These are phyloP conservation scores for Philopotamus ludificatus DNA, from an alignment of 1,140 invertebrate genomes.

Conservation along the genomic window DNA sequence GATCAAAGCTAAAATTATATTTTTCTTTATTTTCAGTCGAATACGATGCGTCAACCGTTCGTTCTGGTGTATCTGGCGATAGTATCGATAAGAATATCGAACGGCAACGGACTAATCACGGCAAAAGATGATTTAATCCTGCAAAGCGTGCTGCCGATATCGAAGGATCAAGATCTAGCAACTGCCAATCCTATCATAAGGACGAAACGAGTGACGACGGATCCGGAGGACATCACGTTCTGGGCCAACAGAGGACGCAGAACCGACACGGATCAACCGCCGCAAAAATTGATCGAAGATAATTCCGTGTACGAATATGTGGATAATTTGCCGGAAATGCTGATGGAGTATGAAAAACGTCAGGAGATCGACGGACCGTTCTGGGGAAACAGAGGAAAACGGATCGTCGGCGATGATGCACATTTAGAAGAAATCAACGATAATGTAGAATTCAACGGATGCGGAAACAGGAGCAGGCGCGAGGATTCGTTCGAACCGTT, in stretches of 20 bases:
- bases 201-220: conserved; percentile 32
- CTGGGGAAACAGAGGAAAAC: conserved; percentile 47
- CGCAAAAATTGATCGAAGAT: not conserved
- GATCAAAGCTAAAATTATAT: not conserved
- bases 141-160: conserved; percentile 11
- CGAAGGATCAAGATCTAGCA: conserved; percentile 3
- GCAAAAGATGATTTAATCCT: conserved; percentile 43
- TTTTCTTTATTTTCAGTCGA: not conserved
- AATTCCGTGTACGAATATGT: conserved; percentile 16
- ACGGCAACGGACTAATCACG: conserved; percentile 32
- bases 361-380: conserved; percentile 36
- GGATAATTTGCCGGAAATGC: conserved; percentile 29
- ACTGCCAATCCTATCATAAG: conserved; percentile 16
- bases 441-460: conserved; percentile 46
- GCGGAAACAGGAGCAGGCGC: conserved; percentile 42
- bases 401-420: conserved; percentile 42
- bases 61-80: conserved; percentile 13
- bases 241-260: conserved; percentile 48
- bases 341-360: conserved; percentile 40
- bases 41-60: conserved; percentile 7
- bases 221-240: conserved; percentile 40
- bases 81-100: conserved; percentile 21
- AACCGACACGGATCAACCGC: conserved; percentile 8
- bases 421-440: conserved; percentile 12
- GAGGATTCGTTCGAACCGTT: conserved; percentile 37